Evolutionary conservation across 2,888 invertebrate species (phyloP).

Genomic region (Hirtodrosophila confusa): DNA sequence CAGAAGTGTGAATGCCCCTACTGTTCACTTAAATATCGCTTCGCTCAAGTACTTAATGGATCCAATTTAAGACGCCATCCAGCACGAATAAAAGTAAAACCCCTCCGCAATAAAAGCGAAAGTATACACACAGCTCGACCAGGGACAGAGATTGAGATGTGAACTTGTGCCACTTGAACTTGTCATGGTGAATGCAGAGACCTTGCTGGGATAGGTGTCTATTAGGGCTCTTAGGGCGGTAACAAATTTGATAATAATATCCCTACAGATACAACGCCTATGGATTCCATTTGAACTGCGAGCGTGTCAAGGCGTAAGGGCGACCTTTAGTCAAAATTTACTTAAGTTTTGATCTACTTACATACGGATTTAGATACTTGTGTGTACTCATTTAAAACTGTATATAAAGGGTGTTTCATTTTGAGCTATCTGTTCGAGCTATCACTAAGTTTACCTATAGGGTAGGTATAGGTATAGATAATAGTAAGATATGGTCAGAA

Average conservation of each 20-base stretch:
- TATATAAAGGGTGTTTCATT: too few relatives aligned
- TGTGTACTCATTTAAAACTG: too few relatives aligned
- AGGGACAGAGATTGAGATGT: conserved; percentile 41
- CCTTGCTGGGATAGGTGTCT: conserved; percentile 1
- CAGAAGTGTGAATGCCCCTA: conserved; percentile 30
- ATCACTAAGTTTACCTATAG: too few relatives aligned
- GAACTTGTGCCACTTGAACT: conserved; percentile 28
- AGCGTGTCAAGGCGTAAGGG: conserved; percentile 9
- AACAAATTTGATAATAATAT: not conserved
- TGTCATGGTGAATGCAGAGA: conserved; percentile 5
- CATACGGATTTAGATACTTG: too few relatives aligned
- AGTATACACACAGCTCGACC: conserved; percentile 37
- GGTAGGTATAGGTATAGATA: too few relatives aligned
- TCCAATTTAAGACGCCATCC: conserved; percentile 58
- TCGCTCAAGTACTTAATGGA: conserved; percentile 72
- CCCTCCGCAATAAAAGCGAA: conserved; percentile 58
- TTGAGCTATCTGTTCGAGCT: too few relatives aligned
- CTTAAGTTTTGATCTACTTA: not conserved
- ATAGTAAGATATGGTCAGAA: too few relatives aligned
- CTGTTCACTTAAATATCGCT: conserved; percentile 40
- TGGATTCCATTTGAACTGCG: conserved; percentile 6
- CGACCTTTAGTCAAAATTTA: not conserved
- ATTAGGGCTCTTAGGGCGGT: conserved; percentile 13
- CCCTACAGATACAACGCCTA: not conserved
- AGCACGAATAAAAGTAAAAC: conserved; percentile 41